phyloP scores from a whole-genome alignment of 2,797 vertebrate species.

The Kryptopterus vitreolus region DNA sequence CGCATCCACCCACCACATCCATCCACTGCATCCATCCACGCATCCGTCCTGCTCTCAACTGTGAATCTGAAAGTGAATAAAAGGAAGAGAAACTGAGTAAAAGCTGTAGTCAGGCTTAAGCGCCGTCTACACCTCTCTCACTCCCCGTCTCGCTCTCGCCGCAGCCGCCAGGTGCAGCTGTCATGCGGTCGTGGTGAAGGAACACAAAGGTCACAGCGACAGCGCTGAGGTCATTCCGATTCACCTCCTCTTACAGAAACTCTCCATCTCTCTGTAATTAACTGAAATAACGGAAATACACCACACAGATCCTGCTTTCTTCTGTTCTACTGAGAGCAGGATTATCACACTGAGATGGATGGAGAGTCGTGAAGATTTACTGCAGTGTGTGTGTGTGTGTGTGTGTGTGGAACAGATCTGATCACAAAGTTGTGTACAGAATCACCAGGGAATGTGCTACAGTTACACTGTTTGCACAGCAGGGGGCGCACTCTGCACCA shows the following conservation, averaged over 20 bases:
- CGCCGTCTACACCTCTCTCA: constrained; percentile 31
- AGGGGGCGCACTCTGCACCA: no score
- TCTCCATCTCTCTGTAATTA: constrained; percentile 37
- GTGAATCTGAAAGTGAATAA: constrained; percentile 52
- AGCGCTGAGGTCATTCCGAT: constrained; percentile 35
- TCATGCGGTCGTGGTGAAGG: constrained; percentile 16
- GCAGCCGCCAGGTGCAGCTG: constrained; percentile 25
- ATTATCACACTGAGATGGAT: no score
- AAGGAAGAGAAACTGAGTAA: constrained; percentile 23
- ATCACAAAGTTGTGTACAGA: no score
- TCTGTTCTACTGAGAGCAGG: not conserved
- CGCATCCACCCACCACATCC: no score
- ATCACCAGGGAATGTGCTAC: no score
- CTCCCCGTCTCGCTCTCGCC: constrained; percentile 19
- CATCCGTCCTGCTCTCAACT: constrained; percentile 14
- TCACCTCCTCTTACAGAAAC: constrained; percentile 18
- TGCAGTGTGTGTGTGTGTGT: no score
- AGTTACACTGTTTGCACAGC: no score
- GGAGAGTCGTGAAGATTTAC: no score
- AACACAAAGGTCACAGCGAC: constrained; percentile 51
- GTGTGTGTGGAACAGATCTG: no score
- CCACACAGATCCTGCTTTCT: constrained; percentile 3
- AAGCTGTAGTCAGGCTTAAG: constrained; percentile 38
- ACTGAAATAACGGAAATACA: constrained; percentile 19
- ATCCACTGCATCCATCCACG: no score